Evolutionary conservation across 1,140 invertebrate species (phyloP), one percentile per base, ranked within the genome.

Genomic region (Drosophila erecta): DNA sequence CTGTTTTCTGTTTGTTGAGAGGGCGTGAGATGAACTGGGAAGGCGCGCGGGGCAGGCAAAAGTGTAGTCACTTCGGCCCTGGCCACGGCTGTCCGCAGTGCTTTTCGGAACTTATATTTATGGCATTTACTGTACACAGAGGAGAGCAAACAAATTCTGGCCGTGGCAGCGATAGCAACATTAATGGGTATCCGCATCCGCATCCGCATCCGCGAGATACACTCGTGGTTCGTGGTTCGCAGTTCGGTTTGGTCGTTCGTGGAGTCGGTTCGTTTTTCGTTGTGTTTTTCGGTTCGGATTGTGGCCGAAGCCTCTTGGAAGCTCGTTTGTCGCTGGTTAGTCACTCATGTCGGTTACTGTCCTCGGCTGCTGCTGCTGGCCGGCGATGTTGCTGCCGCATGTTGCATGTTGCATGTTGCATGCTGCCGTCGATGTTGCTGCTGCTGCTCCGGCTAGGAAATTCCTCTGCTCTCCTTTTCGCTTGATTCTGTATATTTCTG

Each of bases 31-130:
- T 67, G 27, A 41, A 17, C 49, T 46, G 66, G 30, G 47, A 69
- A 41, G 14, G 24, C 41, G 17, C 54, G 57, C 8, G 27, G 8
- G 17, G n/a, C n/a, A 27, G 35, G 15, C 47, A 33, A 62, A 38
- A 30, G 47, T 24, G 22, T 30, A 43, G 24, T 2, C 61, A 35
- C 61, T 37, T 65, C 30, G 57, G 6, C 47, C 24, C 49, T 35
- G n/a, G 15, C 17, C 14, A 8, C n/a, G 15, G 20, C 51, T 57
- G 50, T 24, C 62, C 37, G 14, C 43, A 56, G 47, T 66, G 20
- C 14, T 38, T 50, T 61, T 84, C 76, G 67, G 50, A 80, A 89
- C 81, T 89, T 81, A 85, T 81, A 81, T 89, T 81, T 87, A 91
- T 87, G 79, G 76, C 83, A 43, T 78, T 79, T 75, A 81, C 74